Percentiles rank a stretch among this genome's conserved stretches.
phyloP scores from a whole-genome alignment of 2,113 vertebrate species.

The Ameiurus melas region DNA sequence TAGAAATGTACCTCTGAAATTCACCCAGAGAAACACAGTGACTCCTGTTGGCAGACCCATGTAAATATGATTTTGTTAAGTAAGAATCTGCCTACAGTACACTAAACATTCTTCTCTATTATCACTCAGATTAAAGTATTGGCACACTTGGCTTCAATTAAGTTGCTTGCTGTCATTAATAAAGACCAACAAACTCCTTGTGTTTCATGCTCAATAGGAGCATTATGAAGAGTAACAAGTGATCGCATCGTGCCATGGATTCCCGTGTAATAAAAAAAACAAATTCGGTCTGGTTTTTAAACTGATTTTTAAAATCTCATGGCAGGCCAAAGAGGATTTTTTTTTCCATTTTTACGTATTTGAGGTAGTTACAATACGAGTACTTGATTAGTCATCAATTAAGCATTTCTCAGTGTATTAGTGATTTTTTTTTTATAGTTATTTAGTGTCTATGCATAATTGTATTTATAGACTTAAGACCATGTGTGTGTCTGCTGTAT shows the following conservation, averaged over 20 bases:
- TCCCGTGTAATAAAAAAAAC: not conserved
- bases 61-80: not conserved
- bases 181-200: not conserved
- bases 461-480: not conserved
- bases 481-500: not conserved
- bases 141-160: not conserved
- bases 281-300: not conserved
- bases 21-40: not conserved
- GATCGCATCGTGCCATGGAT: not conserved
- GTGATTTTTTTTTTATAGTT: not conserved
- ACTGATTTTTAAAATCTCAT: not conserved
- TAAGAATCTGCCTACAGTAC: too few relatives aligned
- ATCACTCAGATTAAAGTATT: not conserved
- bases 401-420: not conserved
- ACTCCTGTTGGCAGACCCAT: not conserved
- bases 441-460: not conserved
- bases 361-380: not conserved
- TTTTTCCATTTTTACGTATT: not conserved
- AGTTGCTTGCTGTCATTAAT: not conserved
- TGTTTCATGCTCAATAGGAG: not conserved
- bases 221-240: not conserved
- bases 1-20: not conserved
- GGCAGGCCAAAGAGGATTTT: not conserved
- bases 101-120: not conserved
- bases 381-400: not conserved